phyloP scores from a whole-genome alignment of 2,888 invertebrate genomes.

The Paralinhomoeus sp. region DNA sequence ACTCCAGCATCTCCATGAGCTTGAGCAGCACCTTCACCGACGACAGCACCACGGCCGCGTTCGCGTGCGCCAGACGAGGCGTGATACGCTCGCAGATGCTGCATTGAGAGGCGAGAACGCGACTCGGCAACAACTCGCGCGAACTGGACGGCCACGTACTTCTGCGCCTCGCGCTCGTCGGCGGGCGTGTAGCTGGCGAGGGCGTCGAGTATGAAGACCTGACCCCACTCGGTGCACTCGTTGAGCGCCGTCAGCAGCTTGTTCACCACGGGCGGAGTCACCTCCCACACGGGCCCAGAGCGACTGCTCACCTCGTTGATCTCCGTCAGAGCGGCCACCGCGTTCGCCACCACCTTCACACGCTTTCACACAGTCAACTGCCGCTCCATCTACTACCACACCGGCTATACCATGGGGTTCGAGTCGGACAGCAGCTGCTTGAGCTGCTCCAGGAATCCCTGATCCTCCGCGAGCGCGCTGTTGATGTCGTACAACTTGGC shows the following conservation, averaged over 20 bases:
- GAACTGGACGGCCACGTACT: slow-evolving; percentile 18
- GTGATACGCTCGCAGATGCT: slow-evolving; percentile 89
- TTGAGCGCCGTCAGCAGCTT: slow-evolving; percentile 90
- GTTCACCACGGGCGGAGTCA: slow-evolving; percentile 92
- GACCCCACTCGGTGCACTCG: slow-evolving; percentile 97
- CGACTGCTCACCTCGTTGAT: slow-evolving; percentile 90
- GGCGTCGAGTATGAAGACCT: slow-evolving; percentile 92
- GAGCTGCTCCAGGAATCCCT: slow-evolving; percentile 70
- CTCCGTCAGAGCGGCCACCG: slow-evolving; percentile 90
- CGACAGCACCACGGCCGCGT: slow-evolving; percentile 91
- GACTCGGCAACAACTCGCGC: neutral
- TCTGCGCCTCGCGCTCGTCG: slow-evolving; percentile 91
- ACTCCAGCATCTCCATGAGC: slow-evolving; percentile 82
- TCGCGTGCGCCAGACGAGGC: slow-evolving; percentile 87
- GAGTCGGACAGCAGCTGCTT: slow-evolving; percentile 92
- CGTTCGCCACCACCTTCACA: slow-evolving; percentile 68
- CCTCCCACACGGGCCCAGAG: slow-evolving; percentile 73
- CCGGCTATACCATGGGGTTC: slow-evolving; percentile 65
- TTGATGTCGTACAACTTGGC: slow-evolving; percentile 94
- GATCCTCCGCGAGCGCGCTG: slow-evolving; percentile 46
- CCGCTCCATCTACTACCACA: neutral
- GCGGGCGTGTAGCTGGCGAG: slow-evolving; percentile 86
- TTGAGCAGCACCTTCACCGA: slow-evolving; percentile 97
- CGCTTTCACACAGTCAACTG: neutral
- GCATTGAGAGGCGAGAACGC: slow-evolving; percentile 6